These are phyloP conservation scores for Oenanthe melanoleuca DNA, from an alignment of 2,113 vertebrate species.

Conservation along the genomic window DNA sequence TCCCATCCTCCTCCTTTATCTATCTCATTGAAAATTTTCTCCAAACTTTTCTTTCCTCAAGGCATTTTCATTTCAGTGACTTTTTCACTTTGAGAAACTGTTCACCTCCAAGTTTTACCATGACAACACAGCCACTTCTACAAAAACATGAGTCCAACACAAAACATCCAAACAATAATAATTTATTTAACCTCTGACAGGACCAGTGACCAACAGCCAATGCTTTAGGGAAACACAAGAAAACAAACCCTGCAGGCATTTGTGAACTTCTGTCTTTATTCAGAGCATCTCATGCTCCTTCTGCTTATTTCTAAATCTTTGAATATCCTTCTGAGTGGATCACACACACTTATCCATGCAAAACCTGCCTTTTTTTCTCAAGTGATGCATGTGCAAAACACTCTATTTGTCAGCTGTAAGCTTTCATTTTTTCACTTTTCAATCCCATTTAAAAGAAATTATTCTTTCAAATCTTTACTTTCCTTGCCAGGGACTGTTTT, in stretches of 20 bases:
- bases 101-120: background rate
- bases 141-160: background rate
- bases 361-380: background rate
- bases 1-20: background rate
- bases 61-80: background rate
- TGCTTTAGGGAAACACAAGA: background rate
- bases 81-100: background rate
- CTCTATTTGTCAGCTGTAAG: background rate
- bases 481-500: background rate
- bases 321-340: background rate
- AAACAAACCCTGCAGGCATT: background rate
- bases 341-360: background rate
- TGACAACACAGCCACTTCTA: background rate
- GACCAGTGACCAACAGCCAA: background rate
- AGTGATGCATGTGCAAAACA: background rate
- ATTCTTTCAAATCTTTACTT: conserved; percentile 19
- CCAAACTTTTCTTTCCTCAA: background rate
- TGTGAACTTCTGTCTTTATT: background rate
- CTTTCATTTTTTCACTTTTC: background rate
- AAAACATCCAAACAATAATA: background rate
- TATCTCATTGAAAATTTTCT: background rate
- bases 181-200: background rate
- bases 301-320: background rate
- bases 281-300: background rate
- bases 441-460: conserved; percentile 9